phyloP scores from a whole-genome alignment of 1,140 invertebrate species.

The Sesamia nonagrioides region DNA sequence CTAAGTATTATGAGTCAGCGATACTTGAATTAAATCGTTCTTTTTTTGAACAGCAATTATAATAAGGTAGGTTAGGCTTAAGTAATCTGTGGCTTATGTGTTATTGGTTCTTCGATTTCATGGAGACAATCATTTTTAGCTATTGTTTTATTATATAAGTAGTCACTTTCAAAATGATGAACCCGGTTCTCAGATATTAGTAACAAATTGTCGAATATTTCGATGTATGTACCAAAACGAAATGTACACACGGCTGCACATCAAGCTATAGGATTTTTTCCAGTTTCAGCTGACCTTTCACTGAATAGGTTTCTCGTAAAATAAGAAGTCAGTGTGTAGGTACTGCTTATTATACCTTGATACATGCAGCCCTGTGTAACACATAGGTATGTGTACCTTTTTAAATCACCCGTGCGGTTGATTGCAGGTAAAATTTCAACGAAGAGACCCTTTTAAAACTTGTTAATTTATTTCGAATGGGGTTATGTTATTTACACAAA shows the following conservation, averaged over 20 bases:
- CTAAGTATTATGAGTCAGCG: too few relatives aligned
- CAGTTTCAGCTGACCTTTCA: too few relatives aligned
- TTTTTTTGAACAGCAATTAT: too few relatives aligned
- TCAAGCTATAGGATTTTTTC: too few relatives aligned
- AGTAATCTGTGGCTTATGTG: too few relatives aligned
- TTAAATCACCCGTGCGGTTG: background rate
- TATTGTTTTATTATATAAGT: background rate
- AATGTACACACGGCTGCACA: too few relatives aligned
- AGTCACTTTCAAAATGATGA: background rate
- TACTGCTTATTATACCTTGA: too few relatives aligned
- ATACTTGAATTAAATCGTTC: too few relatives aligned
- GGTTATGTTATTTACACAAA: background rate
- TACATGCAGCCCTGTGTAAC: background rate
- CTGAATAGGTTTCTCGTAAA: too few relatives aligned
- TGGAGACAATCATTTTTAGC: background rate
- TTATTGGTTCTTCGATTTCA: slow-evolving; percentile 10
- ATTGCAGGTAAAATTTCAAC: background rate
- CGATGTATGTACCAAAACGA: background rate
- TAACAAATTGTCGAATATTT: background rate
- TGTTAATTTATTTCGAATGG: slow-evolving; percentile 4
- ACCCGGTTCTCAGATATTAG: background rate
- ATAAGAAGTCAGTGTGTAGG: too few relatives aligned
- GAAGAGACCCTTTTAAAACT: background rate
- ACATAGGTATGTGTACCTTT: background rate
- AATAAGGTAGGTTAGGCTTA: too few relatives aligned